A percentile compares a stretch with the other conserved stretches of the same genome.
phyloP scores from a whole-genome alignment of 2,888 invertebrate species.

The Aleiodes alternator region DNA sequence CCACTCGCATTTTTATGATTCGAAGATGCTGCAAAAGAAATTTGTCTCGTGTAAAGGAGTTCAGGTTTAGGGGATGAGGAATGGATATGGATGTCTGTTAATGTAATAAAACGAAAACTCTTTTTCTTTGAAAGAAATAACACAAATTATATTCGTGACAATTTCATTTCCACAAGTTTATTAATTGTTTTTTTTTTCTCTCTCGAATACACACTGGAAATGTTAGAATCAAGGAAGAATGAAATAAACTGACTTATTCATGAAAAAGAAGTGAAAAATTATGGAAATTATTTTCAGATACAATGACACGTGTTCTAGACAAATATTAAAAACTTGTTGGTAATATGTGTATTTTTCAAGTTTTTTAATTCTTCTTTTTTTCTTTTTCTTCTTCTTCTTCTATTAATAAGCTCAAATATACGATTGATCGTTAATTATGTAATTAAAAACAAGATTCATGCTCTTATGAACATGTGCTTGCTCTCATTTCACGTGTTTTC shows the following conservation, averaged over 20 bases:
- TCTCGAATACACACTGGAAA: conserved; percentile 57
- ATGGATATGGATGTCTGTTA: neutral
- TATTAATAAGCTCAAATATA: conserved; percentile 42
- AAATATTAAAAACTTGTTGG: conserved; percentile 43
- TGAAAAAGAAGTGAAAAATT: conserved; percentile 35
- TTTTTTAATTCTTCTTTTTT: neutral
- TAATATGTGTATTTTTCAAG: conserved; percentile 14
- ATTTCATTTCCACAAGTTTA: conserved; percentile 56
- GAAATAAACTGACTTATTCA: conserved; percentile 46
- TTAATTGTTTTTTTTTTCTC: conserved; percentile 40
- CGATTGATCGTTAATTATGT: conserved; percentile 19
- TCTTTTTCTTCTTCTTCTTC: conserved; percentile 22
- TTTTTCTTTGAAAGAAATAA: conserved; percentile 21
- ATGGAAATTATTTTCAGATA: conserved; percentile 31
- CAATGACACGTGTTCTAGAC: conserved; percentile 39
- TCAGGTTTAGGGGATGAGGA: neutral
- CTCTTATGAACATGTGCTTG: conserved; percentile 47
- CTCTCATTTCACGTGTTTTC: conserved; percentile 25
- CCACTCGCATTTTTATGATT: neutral
- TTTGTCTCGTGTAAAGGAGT: conserved; percentile 23
- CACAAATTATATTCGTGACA: conserved; percentile 45
- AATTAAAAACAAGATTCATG: conserved; percentile 29
- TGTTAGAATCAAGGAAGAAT: conserved; percentile 47
- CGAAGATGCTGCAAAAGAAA: conserved; percentile 16
- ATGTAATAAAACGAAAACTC: conserved; percentile 42